Evolutionary conservation across 1,140 invertebrate genomes (phyloP).

Genomic region (Gonioctena quinquepunctata): DNA sequence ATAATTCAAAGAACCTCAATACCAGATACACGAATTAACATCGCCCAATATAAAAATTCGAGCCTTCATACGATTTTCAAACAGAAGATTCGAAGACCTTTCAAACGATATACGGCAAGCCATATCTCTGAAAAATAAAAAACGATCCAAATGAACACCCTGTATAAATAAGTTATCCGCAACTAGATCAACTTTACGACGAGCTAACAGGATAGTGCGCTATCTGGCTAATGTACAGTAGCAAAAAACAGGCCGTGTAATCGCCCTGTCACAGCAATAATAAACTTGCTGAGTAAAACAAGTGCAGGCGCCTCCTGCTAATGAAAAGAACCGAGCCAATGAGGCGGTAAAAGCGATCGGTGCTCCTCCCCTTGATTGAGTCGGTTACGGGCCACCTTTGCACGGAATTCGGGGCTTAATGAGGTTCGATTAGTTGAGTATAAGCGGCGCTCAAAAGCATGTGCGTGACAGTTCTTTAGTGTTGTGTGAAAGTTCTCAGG

Average conservation of each 20-base stretch:
- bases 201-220: too few relatives aligned
- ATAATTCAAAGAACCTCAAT: too few relatives aligned
- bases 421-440: not conserved
- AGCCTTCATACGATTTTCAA: too few relatives aligned
- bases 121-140: too few relatives aligned
- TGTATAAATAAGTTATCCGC: too few relatives aligned
- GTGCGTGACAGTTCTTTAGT: not conserved
- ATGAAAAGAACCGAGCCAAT: not conserved
- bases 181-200: not conserved
- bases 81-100: too few relatives aligned
- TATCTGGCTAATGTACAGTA: not conserved
- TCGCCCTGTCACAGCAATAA: not conserved
- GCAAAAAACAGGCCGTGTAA: not conserved
- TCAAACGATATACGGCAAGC: too few relatives aligned
- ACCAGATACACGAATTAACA: too few relatives aligned
- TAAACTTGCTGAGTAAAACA: not conserved
- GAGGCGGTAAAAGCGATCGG: not conserved
- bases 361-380: not conserved
- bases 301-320: not conserved
- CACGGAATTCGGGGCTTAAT: not conserved
- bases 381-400: constrained; percentile 10
- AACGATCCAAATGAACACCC: too few relatives aligned
- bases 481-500: not conserved
- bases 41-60: too few relatives aligned
- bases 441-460: not conserved